These are phyloP conservation scores for Cotesia glomerata DNA, from an alignment of 1,140 invertebrate genomes.

Conservation along the genomic window DNA sequence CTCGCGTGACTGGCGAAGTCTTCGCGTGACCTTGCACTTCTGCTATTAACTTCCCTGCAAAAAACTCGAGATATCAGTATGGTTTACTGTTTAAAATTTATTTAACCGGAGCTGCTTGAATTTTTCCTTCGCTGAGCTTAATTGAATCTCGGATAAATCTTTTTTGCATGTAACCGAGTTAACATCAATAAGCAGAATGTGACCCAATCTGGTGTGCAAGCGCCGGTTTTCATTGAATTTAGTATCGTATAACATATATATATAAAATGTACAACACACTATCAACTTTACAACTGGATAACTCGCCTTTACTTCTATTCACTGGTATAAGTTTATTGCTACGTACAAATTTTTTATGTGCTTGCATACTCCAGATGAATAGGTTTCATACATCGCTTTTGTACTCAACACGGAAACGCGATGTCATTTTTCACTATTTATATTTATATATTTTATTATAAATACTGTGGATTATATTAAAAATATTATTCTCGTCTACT, in stretches of 20 bases:
- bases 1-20: neutral
- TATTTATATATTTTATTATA: too few relatives aligned
- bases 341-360: neutral
- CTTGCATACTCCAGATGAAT: neutral
- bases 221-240: neutral
- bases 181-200: neutral
- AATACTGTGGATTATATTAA: too few relatives aligned
- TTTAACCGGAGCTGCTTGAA: too few relatives aligned
- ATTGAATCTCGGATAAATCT: too few relatives aligned
- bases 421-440: too few relatives aligned
- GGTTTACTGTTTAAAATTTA: too few relatives aligned
- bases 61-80: neutral
- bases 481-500: too few relatives aligned
- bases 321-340: neutral
- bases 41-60: neutral
- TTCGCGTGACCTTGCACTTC: neutral
- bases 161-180: neutral
- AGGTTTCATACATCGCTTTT: neutral
- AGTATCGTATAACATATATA: neutral
- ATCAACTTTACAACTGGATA: constrained; percentile 2
- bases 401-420: too few relatives aligned
- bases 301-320: neutral
- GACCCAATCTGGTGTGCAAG: neutral
- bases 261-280: neutral
- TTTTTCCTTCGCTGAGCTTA: too few relatives aligned